Conservation (phyloP, 2,797 vertebrate species). For the Lagorchestes hirsutus region DNA sequence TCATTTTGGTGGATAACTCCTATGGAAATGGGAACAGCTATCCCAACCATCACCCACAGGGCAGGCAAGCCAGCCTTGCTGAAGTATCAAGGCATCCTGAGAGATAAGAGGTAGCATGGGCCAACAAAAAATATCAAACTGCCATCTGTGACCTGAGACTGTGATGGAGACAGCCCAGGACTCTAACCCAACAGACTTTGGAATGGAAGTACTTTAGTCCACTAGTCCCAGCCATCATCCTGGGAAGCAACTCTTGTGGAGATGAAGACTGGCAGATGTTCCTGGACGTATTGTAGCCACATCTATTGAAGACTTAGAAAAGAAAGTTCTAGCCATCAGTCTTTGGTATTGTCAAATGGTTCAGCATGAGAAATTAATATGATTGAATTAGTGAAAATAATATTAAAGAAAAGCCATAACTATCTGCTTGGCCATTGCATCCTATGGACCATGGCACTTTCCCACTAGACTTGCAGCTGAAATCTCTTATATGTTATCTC, state of each 20-base stretch:
- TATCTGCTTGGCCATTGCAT: background rate
- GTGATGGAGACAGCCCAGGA: background rate
- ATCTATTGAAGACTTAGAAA: background rate
- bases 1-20: background rate
- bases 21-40: background rate
- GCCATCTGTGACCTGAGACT: background rate
- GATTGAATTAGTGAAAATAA: background rate
- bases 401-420: background rate
- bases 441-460: background rate
- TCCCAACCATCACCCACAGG: background rate
- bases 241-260: background rate
- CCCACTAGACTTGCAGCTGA: background rate
- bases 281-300: background rate
- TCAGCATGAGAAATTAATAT: background rate
- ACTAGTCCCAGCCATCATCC: background rate
- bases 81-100: background rate
- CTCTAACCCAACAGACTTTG: background rate
- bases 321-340: background rate
- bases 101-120: background rate
- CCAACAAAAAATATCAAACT: background rate
- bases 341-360: background rate
- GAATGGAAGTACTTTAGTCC: background rate
- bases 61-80: background rate
- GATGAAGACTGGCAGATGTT: background rate
- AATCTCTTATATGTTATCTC: background rate